Evolutionary conservation across 1,140 invertebrate genomes (phyloP).

Genomic region (Olivierus martensii): DNA sequence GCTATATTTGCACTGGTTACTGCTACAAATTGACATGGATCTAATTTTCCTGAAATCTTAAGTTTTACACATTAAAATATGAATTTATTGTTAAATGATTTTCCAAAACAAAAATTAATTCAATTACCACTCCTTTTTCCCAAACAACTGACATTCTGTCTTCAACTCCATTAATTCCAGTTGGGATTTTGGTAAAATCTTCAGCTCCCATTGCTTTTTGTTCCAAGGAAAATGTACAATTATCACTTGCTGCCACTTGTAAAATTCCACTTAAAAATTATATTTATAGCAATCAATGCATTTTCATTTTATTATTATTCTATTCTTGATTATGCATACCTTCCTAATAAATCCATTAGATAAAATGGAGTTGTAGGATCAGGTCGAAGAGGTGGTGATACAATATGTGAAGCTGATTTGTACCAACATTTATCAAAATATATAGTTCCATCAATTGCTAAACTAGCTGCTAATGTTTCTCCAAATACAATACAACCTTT

Average conservation of each 20-base stretch:
- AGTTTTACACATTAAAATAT: too few species aligned
- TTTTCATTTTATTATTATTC: too few species aligned
- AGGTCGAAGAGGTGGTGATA: slow-evolving; percentile 78
- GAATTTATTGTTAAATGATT: too few species aligned
- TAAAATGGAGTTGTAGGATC: slow-evolving; percentile 67
- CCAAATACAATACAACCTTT: slow-evolving; percentile 59
- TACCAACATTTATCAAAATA: slow-evolving; percentile 65
- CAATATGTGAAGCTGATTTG: slow-evolving; percentile 76
- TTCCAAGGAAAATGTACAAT: slow-evolving; percentile 84
- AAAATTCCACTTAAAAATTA: slow-evolving; percentile 57
- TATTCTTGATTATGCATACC: too few species aligned
- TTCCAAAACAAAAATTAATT: neutral
- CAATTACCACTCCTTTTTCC: slow-evolving; percentile 81
- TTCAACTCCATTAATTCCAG: slow-evolving; percentile 94
- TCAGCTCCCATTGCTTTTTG: slow-evolving; percentile 81
- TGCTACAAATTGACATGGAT: slow-evolving; percentile 88
- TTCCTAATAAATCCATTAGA: slow-evolving; percentile 67
- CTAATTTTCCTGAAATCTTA: slow-evolving; percentile 55
- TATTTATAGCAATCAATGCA: neutral
- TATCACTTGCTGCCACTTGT: slow-evolving; percentile 85
- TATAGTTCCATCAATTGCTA: slow-evolving; percentile 64
- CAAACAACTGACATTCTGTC: slow-evolving; percentile 94
- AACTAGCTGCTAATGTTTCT: slow-evolving; percentile 77
- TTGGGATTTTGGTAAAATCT: slow-evolving; percentile 93
- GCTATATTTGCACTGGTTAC: slow-evolving; percentile 93